These are phyloP conservation scores for Chaenocephalus aceratus DNA, from an alignment of 2,113 vertebrate species.

Conservation along the genomic window DNA sequence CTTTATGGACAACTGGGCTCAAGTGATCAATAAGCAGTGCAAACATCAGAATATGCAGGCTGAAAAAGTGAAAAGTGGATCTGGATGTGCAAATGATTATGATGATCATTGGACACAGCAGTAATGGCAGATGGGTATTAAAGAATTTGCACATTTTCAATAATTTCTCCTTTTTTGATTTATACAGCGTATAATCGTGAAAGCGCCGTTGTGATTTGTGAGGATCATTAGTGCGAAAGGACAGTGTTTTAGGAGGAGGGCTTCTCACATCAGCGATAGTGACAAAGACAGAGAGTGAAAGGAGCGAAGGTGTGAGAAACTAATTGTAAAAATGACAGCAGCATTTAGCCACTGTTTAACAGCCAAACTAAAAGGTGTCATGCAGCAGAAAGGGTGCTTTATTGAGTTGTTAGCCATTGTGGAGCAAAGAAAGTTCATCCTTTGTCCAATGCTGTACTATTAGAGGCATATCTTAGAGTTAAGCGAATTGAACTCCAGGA, in stretches of 20 bases:
- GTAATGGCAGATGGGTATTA: slow-evolving; percentile 32
- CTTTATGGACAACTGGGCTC: slow-evolving; percentile 1
- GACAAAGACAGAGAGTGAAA: slow-evolving; percentile 44
- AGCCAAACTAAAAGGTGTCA: slow-evolving; percentile 12
- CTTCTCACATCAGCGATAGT: slow-evolving; percentile 56
- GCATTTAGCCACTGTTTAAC: slow-evolving; percentile 61
- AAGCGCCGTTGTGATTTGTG: slow-evolving; percentile 20
- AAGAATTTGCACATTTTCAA: slow-evolving; percentile 41
- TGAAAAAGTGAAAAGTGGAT: background rate
- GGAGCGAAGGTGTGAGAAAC: slow-evolving; percentile 40
- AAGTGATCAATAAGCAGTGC: slow-evolving; percentile 1
- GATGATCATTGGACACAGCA: background rate
- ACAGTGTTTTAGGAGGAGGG: slow-evolving; percentile 25
- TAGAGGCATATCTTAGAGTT: slow-evolving; percentile 10
- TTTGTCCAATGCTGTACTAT: slow-evolving; percentile 4
- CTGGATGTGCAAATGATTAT: background rate
- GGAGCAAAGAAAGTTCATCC: background rate
- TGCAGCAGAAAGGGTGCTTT: slow-evolving; percentile 12
- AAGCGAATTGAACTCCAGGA: slow-evolving; percentile 6
- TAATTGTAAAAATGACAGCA: slow-evolving; percentile 61
- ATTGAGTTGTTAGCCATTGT: slow-evolving; percentile 19
- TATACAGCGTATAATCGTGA: background rate
- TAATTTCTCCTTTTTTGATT: slow-evolving; percentile 24
- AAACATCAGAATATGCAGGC: slow-evolving; percentile 6
- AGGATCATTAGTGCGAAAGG: slow-evolving; percentile 38